phyloP scores from a whole-genome alignment of 2,797 vertebrate species.

The Sebastes goodei region DNA sequence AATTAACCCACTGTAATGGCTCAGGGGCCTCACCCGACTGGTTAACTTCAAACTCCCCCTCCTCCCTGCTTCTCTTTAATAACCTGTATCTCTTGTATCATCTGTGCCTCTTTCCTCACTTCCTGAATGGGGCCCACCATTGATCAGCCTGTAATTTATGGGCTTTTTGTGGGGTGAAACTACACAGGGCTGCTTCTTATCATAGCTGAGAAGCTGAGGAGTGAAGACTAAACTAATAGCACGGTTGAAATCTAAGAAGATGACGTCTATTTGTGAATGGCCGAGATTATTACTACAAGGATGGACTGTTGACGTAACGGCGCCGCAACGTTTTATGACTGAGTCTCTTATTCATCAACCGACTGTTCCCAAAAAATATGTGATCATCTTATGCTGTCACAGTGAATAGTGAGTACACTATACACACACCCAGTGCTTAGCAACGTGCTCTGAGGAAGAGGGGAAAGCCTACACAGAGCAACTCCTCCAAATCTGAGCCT shows the following conservation, averaged over 20 bases:
- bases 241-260: background rate
- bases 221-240: background rate
- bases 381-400: conserved; percentile 39
- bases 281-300: conserved; percentile 11
- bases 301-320: conserved; percentile 46
- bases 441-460: conserved; percentile 12
- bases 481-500: conserved; percentile 25
- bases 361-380: conserved; percentile 52
- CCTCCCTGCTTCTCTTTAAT: conserved; percentile 58
- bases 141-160: conserved; percentile 56
- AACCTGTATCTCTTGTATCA: conserved; percentile 66
- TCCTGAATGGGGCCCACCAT: conserved; percentile 59
- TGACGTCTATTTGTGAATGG: conserved; percentile 25
- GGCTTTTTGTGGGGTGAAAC: conserved; percentile 33
- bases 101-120: conserved; percentile 54
- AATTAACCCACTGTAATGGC: conserved; percentile 70
- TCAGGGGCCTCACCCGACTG: conserved; percentile 63
- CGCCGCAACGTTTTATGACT: conserved; percentile 21
- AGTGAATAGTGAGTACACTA: conserved; percentile 5
- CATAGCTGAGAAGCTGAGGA: conserved; percentile 1
- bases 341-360: conserved; percentile 57
- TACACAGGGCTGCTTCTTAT: conserved; percentile 28
- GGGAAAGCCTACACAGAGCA: conserved; percentile 20
- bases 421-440: conserved; percentile 17
- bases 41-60: conserved; percentile 61